Conservation (phyloP, 2,888 invertebrate species). For the Acanthococcus lagerstroemiae region DNA sequence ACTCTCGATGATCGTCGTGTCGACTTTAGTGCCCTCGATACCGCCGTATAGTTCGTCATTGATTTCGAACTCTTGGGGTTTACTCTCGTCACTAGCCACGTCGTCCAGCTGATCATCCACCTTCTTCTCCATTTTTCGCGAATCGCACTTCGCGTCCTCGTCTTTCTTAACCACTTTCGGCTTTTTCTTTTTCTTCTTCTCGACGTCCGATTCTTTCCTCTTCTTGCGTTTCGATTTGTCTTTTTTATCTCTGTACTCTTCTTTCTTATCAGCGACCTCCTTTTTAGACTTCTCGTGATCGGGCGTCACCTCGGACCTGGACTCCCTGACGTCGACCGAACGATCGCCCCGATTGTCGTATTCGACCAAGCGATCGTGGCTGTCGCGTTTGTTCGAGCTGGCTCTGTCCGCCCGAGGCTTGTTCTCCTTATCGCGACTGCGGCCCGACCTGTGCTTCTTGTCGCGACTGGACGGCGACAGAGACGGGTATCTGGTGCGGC, state of each 20-base stretch:
- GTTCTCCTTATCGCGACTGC: constrained; percentile 7
- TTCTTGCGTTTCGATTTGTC: constrained; percentile 37
- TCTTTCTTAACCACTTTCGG: constrained; percentile 37
- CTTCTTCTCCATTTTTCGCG: constrained; percentile 34
- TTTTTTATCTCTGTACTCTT: constrained; percentile 34
- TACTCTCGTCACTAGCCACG: constrained; percentile 37
- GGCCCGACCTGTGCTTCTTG: constrained; percentile 4
- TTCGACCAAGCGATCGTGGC: background rate
- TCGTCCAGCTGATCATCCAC: constrained; percentile 33
- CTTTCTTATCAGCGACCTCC: constrained; percentile 31
- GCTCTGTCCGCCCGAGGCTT: background rate
- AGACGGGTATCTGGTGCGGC: background rate
- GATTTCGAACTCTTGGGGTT: background rate
- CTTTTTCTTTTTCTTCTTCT: constrained; percentile 39
- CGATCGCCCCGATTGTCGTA: too few relatives aligned
- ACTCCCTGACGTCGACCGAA: too few relatives aligned
- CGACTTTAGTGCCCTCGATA: constrained; percentile 42
- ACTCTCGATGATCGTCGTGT: constrained; percentile 38
- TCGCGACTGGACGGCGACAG: background rate
- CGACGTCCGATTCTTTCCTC: constrained; percentile 39
- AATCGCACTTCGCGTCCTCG: constrained; percentile 36
- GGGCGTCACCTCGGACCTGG: background rate
- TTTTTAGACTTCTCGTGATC: constrained; percentile 2
- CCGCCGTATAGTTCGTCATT: constrained; percentile 19
- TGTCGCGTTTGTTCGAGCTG: background rate